phyloP scores from a whole-genome alignment of 2,113 vertebrate species.

The Romanogobio albipinnatus region DNA sequence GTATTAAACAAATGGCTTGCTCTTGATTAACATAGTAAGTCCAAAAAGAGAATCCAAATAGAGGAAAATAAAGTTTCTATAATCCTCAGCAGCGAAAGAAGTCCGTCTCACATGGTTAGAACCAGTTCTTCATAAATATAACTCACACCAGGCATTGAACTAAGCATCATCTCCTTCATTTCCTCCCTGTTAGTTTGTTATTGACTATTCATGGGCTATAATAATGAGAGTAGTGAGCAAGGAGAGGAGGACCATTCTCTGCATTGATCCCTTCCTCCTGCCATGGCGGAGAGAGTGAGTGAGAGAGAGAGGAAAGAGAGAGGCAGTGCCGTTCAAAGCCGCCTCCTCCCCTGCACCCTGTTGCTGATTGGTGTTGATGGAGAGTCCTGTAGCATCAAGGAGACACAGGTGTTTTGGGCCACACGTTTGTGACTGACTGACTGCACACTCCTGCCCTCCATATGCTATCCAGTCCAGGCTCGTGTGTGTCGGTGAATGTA shows the following conservation, averaged over 20 bases:
- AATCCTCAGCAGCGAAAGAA: constrained; percentile 24
- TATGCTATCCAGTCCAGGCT: not conserved
- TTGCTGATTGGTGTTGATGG: constrained; percentile 47
- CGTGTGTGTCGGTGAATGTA: not conserved
- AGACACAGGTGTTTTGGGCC: constrained; percentile 49
- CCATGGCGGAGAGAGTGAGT: constrained; percentile 28
- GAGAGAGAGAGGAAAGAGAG: constrained; percentile 17
- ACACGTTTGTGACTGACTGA: not conserved
- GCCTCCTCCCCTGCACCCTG: constrained; percentile 37
- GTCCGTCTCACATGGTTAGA: constrained; percentile 36
- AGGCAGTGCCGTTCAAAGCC: not conserved
- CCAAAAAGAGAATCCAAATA: not conserved
- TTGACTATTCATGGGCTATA: constrained; percentile 61
- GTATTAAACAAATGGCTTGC: not conserved
- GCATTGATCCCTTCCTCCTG: constrained; percentile 52
- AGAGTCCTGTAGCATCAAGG: constrained; percentile 34
- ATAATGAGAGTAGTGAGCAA: constrained; percentile 52
- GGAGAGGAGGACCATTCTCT: constrained; percentile 46
- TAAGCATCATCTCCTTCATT: constrained; percentile 50
- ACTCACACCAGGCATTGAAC: constrained; percentile 41
- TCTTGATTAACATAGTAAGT: constrained; percentile 1
- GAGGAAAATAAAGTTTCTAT: constrained; percentile 16
- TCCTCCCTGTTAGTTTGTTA: constrained; percentile 56
- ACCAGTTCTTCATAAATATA: constrained; percentile 29
- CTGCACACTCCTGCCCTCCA: constrained; percentile 7